phyloP scores from a whole-genome alignment of 1,140 invertebrate genomes.

The Eumeta japonica region DNA sequence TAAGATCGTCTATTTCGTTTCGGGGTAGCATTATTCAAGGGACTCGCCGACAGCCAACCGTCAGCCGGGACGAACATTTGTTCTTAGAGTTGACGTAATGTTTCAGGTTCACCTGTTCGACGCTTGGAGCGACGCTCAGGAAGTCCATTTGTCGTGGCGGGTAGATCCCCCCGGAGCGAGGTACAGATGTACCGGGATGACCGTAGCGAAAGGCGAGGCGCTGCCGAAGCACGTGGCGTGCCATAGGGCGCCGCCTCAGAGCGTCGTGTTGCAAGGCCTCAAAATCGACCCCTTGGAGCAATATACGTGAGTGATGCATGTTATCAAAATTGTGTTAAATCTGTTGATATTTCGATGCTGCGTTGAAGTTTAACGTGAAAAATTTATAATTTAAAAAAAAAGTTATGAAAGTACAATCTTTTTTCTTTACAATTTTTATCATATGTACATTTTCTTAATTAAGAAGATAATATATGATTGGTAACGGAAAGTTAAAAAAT shows the following conservation, averaged over 20 bases:
- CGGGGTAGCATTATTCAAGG: too few relatives aligned
- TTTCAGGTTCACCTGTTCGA: conserved; percentile 34
- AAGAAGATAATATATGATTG: too few relatives aligned
- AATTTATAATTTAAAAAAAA: too few relatives aligned
- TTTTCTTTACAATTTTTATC: not conserved
- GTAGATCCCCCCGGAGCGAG: conserved; percentile 32
- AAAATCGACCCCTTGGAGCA: conserved; percentile 39
- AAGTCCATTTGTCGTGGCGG: conserved; percentile 41
- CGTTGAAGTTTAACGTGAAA: too few relatives aligned
- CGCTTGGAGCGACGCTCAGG: conserved; percentile 42
- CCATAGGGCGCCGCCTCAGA: conserved; percentile 35
- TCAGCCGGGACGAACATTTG: too few relatives aligned
- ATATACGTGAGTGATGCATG: conserved; percentile 33
- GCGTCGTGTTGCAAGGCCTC: conserved; percentile 35
- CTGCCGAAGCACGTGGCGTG: conserved; percentile 41
- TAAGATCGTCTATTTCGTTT: too few relatives aligned
- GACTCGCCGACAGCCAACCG: too few relatives aligned
- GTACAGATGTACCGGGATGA: conserved; percentile 40
- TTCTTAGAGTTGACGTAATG: too few relatives aligned
- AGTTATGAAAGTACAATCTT: too few relatives aligned
- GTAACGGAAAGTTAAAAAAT: too few relatives aligned
- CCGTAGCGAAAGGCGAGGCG: conserved; percentile 28
- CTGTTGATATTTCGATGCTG: not conserved
- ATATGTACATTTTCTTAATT: too few relatives aligned
- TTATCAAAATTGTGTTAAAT: too few relatives aligned